Conservation (phyloP, 2,888 invertebrate species). For the Drosophila anomalata region DNA sequence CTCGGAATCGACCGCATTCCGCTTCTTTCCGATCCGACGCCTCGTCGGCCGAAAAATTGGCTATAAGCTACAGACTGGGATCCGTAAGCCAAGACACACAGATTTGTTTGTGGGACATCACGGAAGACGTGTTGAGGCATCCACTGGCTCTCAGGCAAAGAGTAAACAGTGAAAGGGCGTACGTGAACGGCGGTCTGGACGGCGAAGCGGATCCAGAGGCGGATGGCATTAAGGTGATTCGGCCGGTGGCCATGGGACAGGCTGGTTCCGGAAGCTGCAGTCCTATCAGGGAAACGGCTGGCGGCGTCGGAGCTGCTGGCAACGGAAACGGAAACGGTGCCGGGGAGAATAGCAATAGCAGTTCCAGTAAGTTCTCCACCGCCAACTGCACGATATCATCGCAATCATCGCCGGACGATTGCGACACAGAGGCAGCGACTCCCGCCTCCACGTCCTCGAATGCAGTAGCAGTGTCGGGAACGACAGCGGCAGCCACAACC, state of each 20-base stretch:
- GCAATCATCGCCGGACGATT: constrained; percentile 82
- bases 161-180: constrained; percentile 80
- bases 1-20: constrained; percentile 81
- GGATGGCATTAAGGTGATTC: constrained; percentile 82
- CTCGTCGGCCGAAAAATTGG: constrained; percentile 83
- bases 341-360: constrained; percentile 81
- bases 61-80: constrained; percentile 92
- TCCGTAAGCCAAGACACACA: constrained; percentile 99
- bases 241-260: constrained; percentile 81
- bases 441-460: constrained; percentile 44
- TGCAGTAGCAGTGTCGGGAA: constrained; percentile 34
- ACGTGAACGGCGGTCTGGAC: constrained; percentile 81
- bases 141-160: constrained; percentile 85
- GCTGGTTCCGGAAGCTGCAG: constrained; percentile 65
- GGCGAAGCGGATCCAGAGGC: constrained; percentile 36
- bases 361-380: constrained; percentile 84
- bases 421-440: constrained; percentile 55
- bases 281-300: constrained; percentile 70
- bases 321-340: constrained; percentile 41
- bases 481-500: constrained; percentile 35
- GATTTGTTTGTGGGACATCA: constrained; percentile 98
- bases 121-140: constrained; percentile 95
- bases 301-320: constrained; percentile 25
- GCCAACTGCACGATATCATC: constrained; percentile 84
- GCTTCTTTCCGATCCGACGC: constrained; percentile 82